A percentile compares a stretch with the other conserved stretches of the same genome.
These are phyloP conservation scores for Trachymyrmex cornetzi DNA, from an alignment of 1,140 invertebrate species.

Conservation along the genomic window DNA sequence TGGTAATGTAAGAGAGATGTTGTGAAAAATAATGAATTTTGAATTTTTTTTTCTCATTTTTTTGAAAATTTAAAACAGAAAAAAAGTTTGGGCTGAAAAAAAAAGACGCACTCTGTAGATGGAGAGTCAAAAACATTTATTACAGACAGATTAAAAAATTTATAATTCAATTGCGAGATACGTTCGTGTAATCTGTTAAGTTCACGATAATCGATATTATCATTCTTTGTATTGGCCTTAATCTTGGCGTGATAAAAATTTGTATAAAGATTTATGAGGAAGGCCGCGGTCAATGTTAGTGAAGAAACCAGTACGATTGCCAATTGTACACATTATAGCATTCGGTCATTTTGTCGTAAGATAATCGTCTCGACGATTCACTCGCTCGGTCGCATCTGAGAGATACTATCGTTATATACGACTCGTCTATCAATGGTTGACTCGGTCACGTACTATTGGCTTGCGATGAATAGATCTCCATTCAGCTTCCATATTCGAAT, in stretches of 20 bases:
- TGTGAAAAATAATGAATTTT: no score
- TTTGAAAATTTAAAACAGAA: no score
- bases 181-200: neutral
- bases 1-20: no score
- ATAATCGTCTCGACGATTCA: constrained; percentile 1
- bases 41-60: no score
- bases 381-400: neutral
- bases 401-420: neutral
- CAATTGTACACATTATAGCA: constrained; percentile 6
- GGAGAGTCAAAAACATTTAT: no score
- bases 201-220: neutral
- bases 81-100: no score
- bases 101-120: no score
- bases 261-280: neutral
- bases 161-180: neutral
- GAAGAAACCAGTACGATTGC: constrained; percentile 1
- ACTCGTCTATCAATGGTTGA: neutral
- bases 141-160: neutral
- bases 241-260: constrained; percentile 13
- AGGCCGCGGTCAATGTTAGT: constrained; percentile 14
- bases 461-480: constrained; percentile 56
- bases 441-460: constrained; percentile 61
- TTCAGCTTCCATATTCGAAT: constrained; percentile 63
- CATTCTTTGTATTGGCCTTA: neutral
- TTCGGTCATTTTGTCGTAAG: constrained; percentile 33